Percentiles rank a stretch among this genome's conserved stretches.
These are phyloP conservation scores for Cheilosia variabilis DNA, from an alignment of 2,888 invertebrate species.

Conservation along the genomic window DNA sequence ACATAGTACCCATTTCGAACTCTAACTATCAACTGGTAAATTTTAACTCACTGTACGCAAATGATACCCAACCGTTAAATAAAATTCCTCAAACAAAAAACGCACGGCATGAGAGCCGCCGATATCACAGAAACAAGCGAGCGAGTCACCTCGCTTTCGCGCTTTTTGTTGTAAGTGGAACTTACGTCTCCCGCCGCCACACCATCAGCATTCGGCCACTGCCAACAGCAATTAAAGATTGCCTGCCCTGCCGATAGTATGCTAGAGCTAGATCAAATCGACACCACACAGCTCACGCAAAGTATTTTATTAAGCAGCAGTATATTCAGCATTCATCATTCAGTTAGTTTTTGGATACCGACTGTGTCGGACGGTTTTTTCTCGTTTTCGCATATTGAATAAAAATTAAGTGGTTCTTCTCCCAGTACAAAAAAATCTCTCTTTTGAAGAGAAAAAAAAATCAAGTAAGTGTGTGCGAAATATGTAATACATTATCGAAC, in stretches of 20 bases:
- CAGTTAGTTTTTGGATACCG: constrained; percentile 79
- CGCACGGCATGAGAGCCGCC: constrained; percentile 32
- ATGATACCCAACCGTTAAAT: not conserved
- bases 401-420: constrained; percentile 17
- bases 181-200: constrained; percentile 3
- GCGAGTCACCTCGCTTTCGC: constrained; percentile 8
- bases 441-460: constrained; percentile 39
- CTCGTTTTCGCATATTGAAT: constrained; percentile 14
- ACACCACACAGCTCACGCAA: constrained; percentile 14
- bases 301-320: constrained; percentile 23
- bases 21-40: no score
- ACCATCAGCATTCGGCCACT: constrained; percentile 12
- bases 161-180: not conserved
- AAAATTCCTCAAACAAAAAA: constrained; percentile 25
- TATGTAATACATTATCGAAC: constrained; percentile 1
- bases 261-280: constrained; percentile 3
- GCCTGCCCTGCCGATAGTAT: constrained; percentile 51
- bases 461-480: constrained; percentile 61
- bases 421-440: constrained; percentile 12
- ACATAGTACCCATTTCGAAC: not conserved
- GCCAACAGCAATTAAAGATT: constrained; percentile 48
- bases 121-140: constrained; percentile 33
- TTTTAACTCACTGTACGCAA: constrained; percentile 36
- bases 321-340: constrained; percentile 52
- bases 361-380: constrained; percentile 77